These are phyloP conservation scores for Thaleichthys pacificus DNA, from an alignment of 2,797 vertebrate genomes.

Conservation along the genomic window DNA sequence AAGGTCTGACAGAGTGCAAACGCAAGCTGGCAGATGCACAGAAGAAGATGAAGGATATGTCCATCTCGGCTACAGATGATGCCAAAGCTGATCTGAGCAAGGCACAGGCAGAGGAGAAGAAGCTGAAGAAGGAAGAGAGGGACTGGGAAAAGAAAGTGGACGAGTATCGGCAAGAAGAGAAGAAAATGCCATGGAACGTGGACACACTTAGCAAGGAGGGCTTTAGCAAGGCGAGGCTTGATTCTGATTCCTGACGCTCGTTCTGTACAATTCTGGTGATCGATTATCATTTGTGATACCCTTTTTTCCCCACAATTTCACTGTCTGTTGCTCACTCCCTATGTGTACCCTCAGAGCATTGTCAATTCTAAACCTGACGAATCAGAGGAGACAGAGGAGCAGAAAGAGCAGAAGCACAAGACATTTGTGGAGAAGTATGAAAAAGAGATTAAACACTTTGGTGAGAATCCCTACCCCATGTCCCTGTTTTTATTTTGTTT, in stretches of 20 bases:
- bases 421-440: conserved; percentile 91
- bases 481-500: neutral
- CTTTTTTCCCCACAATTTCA: neutral
- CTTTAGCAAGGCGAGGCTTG: conserved; percentile 87
- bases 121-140: conserved; percentile 83
- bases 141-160: conserved; percentile 81
- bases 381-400: conserved; percentile 83
- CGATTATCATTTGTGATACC: neutral
- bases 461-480: conserved; percentile 59
- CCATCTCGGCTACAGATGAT: conserved; percentile 38
- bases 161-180: conserved; percentile 83
- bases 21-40: conserved; percentile 81
- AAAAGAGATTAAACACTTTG: conserved; percentile 92
- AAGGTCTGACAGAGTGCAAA: conserved; percentile 73
- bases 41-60: conserved; percentile 80
- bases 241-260: neutral
- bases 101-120: conserved; percentile 81
- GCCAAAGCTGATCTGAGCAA: conserved; percentile 74
- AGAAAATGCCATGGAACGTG: conserved; percentile 94
- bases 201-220: conserved; percentile 94
- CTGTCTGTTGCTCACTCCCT: neutral
- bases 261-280: neutral
- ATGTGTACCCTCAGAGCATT: conserved; percentile 75
- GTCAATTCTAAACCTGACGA: conserved; percentile 82
- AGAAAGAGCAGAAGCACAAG: conserved; percentile 91